A percentile compares a stretch with the other conserved stretches of the same genome.
Conservation (phyloP, 2,888 invertebrate genomes). For the Disparrhopalites patrizii region DNA sequence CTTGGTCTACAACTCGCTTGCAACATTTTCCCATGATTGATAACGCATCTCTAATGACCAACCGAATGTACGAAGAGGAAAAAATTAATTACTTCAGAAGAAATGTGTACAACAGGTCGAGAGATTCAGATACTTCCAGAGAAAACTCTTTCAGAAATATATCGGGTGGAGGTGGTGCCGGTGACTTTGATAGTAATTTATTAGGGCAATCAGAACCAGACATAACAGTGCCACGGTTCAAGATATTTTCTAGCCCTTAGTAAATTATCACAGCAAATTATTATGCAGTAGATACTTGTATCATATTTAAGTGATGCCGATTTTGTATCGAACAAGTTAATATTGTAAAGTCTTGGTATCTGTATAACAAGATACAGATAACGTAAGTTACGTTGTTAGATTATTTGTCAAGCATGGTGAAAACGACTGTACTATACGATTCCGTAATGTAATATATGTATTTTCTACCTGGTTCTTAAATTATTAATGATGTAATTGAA, state of each 20-base stretch:
- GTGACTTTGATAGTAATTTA: slow-evolving; percentile 4
- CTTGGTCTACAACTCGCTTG: slow-evolving; percentile 23
- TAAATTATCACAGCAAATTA: no score
- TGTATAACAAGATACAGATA: no score
- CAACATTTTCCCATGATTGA: slow-evolving; percentile 26
- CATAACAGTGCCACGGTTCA: neutral
- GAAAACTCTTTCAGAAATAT: neutral
- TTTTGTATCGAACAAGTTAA: no score
- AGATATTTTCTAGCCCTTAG: slow-evolving; percentile 20
- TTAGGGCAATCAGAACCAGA: neutral
- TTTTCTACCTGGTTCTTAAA: no score
- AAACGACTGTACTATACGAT: no score
- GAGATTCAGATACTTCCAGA: neutral
- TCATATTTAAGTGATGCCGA: no score
- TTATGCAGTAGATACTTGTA: no score
- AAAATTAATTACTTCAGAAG: neutral
- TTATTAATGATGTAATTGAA: no score
- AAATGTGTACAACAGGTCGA: neutral
- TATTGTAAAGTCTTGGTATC: no score
- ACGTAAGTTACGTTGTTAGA: no score
- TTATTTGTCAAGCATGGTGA: no score
- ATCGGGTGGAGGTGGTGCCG: neutral
- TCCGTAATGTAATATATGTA: no score
- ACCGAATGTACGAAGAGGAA: slow-evolving; percentile 10
- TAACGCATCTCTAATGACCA: neutral